phyloP scores from a whole-genome alignment of 2,888 invertebrate genomes.

The Gari tellinella region DNA sequence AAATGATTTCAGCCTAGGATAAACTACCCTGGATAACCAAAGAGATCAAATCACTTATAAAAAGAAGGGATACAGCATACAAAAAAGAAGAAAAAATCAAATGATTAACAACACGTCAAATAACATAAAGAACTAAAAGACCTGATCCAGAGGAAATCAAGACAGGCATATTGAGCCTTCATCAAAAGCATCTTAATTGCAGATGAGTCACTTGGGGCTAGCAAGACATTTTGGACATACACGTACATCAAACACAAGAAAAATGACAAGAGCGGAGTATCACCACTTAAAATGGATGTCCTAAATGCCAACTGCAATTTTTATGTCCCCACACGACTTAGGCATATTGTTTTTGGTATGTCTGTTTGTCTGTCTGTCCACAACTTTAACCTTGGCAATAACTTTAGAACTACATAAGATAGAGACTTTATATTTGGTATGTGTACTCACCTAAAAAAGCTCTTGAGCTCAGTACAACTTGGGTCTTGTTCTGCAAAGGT shows the following conservation, averaged over 20 bases:
- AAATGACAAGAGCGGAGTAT: conserved; percentile 2
- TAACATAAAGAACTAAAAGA: conserved; percentile 18
- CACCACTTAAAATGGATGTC: too few relatives aligned
- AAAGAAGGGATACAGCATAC: conserved; percentile 4
- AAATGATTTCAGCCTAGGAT: conserved; percentile 23
- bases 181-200: conserved; percentile 4
- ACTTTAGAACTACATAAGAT: too few relatives aligned
- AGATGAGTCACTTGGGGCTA: not conserved
- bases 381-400: too few relatives aligned
- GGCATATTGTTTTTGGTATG: too few relatives aligned
- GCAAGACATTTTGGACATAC: conserved; percentile 17
- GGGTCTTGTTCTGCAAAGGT: too few relatives aligned
- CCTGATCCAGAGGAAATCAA: too few relatives aligned
- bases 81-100: conserved; percentile 28
- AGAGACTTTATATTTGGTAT: too few relatives aligned
- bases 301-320: too few relatives aligned
- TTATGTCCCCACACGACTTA: too few relatives aligned
- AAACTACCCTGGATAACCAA: conserved; percentile 32
- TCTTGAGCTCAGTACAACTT: too few relatives aligned
- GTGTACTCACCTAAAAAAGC: too few relatives aligned
- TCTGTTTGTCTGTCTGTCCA: too few relatives aligned
- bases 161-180: conserved; percentile 35
- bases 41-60: conserved; percentile 9
- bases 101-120: conserved; percentile 1
- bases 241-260: conserved; percentile 18